A percentile compares a stretch with the other conserved stretches of the same genome.
Evolutionary conservation across 2,888 invertebrate genomes (phyloP).

Genomic region (Helobdella robusta): DNA sequence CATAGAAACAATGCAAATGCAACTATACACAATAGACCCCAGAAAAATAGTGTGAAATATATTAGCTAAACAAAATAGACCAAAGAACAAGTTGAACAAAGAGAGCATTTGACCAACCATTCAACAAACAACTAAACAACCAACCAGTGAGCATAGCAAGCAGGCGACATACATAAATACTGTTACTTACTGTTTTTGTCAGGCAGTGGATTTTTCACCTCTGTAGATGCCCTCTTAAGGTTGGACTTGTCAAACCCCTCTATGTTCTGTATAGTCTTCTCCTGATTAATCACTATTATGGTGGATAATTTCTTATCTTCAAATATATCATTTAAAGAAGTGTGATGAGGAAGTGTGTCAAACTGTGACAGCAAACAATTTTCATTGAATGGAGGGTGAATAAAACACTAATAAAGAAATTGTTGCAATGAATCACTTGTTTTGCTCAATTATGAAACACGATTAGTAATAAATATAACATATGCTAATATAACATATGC

Average conservation of each 20-base stretch:
- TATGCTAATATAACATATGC: too few species aligned
- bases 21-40: neutral
- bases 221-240: conserved; percentile 31
- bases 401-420: too few species aligned
- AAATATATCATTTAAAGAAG: too few species aligned
- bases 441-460: too few species aligned
- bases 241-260: conserved; percentile 32
- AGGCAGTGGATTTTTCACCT: conserved; percentile 35
- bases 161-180: neutral
- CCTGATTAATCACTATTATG: conserved; percentile 24
- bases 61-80: neutral
- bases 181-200: conserved; percentile 32
- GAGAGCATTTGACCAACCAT: neutral
- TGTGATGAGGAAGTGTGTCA: too few species aligned
- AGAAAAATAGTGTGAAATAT: neutral
- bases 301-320: too few species aligned
- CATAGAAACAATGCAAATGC: neutral
- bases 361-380: too few species aligned
- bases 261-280: conserved; percentile 29
- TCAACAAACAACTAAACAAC: neutral
- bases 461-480: too few species aligned
- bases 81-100: neutral
- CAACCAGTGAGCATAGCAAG: neutral
- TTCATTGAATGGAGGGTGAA: too few species aligned
- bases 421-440: too few species aligned